Evolutionary conservation across 2,888 invertebrate species (phyloP), one percentile per base, ranked within the genome.

Genomic region (Elegia similella): DNA sequence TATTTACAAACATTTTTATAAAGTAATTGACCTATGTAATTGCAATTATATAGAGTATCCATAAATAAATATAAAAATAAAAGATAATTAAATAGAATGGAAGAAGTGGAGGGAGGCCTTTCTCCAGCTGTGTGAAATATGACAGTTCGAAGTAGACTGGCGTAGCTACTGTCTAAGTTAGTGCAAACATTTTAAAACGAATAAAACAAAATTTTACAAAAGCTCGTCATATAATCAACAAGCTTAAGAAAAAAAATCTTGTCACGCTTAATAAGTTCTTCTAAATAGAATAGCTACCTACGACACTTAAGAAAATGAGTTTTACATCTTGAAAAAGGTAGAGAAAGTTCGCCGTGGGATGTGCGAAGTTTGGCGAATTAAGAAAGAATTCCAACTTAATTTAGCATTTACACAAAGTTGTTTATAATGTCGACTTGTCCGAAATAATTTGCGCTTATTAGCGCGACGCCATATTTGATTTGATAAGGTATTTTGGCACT

Each of bases 321-420:
- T 32, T 30, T 13, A 6, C 32, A 50, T 16, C 16, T 34, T 17
- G 6, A 50, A 50, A 50, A 34, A 34, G 34, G 16, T 5, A 15
- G 15, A 34, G 12, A 12, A 16, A 50, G 15, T 32, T 48, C 15
- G 2, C 15, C 30, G 48, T 32, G 8, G 13, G 44, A 55, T 44
- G 44, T 44, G 30, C 44, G 13, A 55, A 55, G 44, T 54, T 54
- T 6, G 30, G 8, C 16, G 8, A 55, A 46, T 55, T 55, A 44
- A 34, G 34, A 17, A 44, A 55, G 44, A 44, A 55, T 17, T 46
- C 34, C 16, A 44, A 55, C 54, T 55, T 55, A 55, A 55, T 55
- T 55, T 55, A 30, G 44, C 17, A 55, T 55, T 44, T 55, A 30
- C 30, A 42, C 23, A 52, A 52, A 54, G 43, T 43, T 54, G 23